Evolutionary conservation across 2,888 invertebrate genomes (phyloP).

Genomic region (Oscheius sp.): DNA sequence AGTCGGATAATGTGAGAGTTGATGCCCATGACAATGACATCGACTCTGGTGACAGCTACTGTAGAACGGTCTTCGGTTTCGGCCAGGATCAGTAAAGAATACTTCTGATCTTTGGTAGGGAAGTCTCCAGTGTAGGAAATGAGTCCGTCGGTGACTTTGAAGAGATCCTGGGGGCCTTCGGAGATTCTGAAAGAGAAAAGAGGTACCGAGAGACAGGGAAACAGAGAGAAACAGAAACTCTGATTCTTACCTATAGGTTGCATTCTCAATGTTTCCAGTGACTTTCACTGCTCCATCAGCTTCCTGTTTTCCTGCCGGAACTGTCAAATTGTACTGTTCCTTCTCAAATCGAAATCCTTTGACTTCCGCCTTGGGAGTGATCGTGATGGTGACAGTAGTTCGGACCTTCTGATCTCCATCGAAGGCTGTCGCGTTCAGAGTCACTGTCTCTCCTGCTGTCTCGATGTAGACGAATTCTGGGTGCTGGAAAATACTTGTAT

Average conservation of each 20-base stretch:
- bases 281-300: not conserved
- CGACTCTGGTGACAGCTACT: slow-evolving; percentile 19
- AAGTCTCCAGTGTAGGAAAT: slow-evolving; percentile 12
- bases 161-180: slow-evolving; percentile 23
- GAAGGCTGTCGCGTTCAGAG: slow-evolving; percentile 46
- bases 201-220: not conserved
- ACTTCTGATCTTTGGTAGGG: slow-evolving; percentile 20
- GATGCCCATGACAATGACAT: slow-evolving; percentile 22
- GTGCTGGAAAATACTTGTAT: slow-evolving; percentile 36
- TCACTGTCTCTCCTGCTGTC: slow-evolving; percentile 43
- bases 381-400: slow-evolving; percentile 17
- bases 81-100: slow-evolving; percentile 12
- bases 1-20: slow-evolving; percentile 16
- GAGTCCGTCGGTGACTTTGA: slow-evolving; percentile 22
- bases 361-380: slow-evolving; percentile 16
- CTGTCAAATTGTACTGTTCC: slow-evolving; percentile 17
- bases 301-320: slow-evolving; percentile 1
- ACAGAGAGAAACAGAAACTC: not conserved
- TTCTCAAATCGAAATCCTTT: slow-evolving; percentile 23
- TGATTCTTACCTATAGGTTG: not conserved
- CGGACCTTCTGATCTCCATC: slow-evolving; percentile 23
- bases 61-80: not conserved
- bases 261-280: not conserved
- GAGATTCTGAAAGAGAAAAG: slow-evolving; percentile 13
- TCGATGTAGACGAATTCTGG: slow-evolving; percentile 48